These are phyloP conservation scores for Zaprionus ghesquierei DNA, from an alignment of 1,140 invertebrate genomes.

Conservation along the genomic window DNA sequence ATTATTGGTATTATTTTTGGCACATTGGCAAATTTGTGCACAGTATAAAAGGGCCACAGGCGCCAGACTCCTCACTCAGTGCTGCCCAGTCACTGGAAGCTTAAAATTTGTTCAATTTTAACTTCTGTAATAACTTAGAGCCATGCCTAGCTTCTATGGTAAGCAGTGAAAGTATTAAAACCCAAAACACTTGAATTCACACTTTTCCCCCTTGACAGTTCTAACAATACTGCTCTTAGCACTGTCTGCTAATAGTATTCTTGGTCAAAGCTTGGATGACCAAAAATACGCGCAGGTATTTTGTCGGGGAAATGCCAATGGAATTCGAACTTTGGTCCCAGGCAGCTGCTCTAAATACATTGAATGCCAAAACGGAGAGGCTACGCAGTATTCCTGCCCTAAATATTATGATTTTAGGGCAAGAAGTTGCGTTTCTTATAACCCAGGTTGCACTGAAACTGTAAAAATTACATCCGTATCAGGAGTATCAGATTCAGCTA, in stretches of 20 bases:
- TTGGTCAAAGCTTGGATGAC: conserved; percentile 49
- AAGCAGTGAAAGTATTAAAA: neutral
- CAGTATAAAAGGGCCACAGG: conserved; percentile 31
- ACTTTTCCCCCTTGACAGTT: conserved; percentile 27
- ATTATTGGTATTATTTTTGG: conserved; percentile 30
- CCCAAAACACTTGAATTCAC: neutral
- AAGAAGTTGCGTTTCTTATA: conserved; percentile 42
- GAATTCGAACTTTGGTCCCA: conserved; percentile 52
- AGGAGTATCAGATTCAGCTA: neutral
- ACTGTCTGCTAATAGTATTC: conserved; percentile 38
- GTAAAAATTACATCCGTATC: neutral
- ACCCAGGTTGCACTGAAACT: conserved; percentile 50
- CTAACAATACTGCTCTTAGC: conserved; percentile 52
- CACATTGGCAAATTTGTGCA: conserved; percentile 2
- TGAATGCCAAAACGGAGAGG: conserved; percentile 55
- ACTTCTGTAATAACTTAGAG: conserved; percentile 9
- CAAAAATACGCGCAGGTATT: conserved; percentile 39
- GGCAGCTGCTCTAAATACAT: conserved; percentile 66
- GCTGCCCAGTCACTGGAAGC: conserved; percentile 18
- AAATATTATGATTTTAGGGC: conserved; percentile 53
- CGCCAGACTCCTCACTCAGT: conserved; percentile 17
- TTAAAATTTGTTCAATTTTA: conserved; percentile 7
- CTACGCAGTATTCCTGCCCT: conserved; percentile 43
- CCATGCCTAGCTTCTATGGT: conserved; percentile 60
- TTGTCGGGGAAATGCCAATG: conserved; percentile 43